Conservation (phyloP, 2,797 vertebrate species). For the Sebastes hubbsi region DNA sequence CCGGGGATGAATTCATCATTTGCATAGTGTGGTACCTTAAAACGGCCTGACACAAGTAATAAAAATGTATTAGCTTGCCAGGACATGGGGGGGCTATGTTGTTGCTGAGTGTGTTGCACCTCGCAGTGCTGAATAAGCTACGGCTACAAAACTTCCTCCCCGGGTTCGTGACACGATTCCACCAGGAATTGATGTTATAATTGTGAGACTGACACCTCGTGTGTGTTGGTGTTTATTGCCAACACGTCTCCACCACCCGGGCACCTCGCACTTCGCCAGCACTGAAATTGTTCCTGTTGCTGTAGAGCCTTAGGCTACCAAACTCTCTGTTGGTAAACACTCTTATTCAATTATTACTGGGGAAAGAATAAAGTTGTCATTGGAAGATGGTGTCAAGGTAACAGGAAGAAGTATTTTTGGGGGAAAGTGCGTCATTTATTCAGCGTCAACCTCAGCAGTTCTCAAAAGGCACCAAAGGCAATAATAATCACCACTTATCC, state of each 20-base stretch:
- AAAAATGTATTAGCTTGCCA: slow-evolving; percentile 80
- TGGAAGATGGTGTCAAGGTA: slow-evolving; percentile 13
- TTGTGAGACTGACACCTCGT: slow-evolving; percentile 59
- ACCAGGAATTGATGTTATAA: slow-evolving; percentile 66
- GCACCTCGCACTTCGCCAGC: neutral
- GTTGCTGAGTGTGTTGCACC: slow-evolving; percentile 76
- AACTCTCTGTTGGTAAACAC: slow-evolving; percentile 27
- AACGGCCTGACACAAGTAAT: slow-evolving; percentile 79
- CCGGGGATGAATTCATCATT: slow-evolving; percentile 73
- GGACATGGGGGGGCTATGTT: slow-evolving; percentile 59
- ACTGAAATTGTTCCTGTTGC: slow-evolving; percentile 32
- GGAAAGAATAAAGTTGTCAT: slow-evolving; percentile 22
- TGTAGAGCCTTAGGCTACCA: slow-evolving; percentile 37
- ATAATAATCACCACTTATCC: slow-evolving; percentile 62
- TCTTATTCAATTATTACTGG: slow-evolving; percentile 38
- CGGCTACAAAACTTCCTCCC: slow-evolving; percentile 64
- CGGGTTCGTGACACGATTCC: slow-evolving; percentile 65
- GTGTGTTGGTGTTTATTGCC: slow-evolving; percentile 17
- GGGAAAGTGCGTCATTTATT: slow-evolving; percentile 24
- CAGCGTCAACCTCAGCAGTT: slow-evolving; percentile 32
- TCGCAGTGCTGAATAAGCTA: slow-evolving; percentile 76
- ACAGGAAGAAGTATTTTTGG: neutral
- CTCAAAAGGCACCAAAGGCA: slow-evolving; percentile 50
- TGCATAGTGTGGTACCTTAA: slow-evolving; percentile 77
- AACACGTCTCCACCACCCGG: slow-evolving; percentile 22